Evolutionary conservation across 2,113 vertebrate species (phyloP).

Genomic region (Pycnonotus jocosus): DNA sequence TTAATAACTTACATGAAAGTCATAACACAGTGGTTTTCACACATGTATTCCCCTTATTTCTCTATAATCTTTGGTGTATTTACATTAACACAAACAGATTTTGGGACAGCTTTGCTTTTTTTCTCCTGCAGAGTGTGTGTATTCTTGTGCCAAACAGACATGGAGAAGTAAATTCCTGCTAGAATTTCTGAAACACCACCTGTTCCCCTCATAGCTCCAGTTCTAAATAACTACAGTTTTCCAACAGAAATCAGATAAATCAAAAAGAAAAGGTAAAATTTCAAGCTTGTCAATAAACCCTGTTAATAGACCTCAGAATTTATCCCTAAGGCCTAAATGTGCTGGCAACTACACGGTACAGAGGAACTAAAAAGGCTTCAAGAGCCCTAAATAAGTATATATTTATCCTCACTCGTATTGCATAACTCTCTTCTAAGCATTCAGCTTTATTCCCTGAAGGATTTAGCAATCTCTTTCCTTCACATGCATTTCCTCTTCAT

Average conservation of each 20-base stretch:
- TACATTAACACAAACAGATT: background rate
- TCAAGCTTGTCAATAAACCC: background rate
- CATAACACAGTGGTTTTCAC: background rate
- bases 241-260: background rate
- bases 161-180: background rate
- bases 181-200: background rate
- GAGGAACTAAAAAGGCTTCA: background rate
- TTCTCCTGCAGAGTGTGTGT: background rate
- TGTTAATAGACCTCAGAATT: background rate
- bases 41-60: background rate
- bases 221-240: background rate
- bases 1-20: background rate
- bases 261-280: background rate
- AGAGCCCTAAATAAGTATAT: background rate
- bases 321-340: background rate
- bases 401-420: background rate
- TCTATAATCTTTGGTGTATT: background rate
- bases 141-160: background rate
- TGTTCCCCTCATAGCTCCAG: background rate
- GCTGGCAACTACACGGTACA: background rate
- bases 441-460: background rate
- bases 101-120: background rate
- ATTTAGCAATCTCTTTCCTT: background rate
- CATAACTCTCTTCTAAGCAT: background rate
- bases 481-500: background rate